Conservation (phyloP, 2,888 invertebrate genomes). For the Vanessa cardui region DNA sequence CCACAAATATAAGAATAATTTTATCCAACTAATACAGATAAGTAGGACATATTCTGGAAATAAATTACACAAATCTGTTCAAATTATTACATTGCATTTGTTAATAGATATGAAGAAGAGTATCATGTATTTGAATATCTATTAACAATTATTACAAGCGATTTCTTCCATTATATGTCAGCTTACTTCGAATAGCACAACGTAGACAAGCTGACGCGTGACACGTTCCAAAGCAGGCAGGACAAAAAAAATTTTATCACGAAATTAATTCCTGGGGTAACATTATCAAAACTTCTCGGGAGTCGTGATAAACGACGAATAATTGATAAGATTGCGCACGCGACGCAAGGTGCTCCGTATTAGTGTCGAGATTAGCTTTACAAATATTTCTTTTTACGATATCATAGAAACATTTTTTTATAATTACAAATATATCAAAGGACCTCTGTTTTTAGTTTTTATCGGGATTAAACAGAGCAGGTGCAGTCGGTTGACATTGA, state of each 20-base stretch:
- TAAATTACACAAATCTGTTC: too few relatives aligned
- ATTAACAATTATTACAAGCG: too few relatives aligned
- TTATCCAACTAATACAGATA: too few relatives aligned
- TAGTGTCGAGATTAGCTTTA: slow-evolving; percentile 57
- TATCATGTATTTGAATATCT: too few relatives aligned
- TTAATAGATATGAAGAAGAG: too few relatives aligned
- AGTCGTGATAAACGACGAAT: background rate
- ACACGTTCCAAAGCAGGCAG: slow-evolving; percentile 19
- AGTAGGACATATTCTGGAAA: too few relatives aligned
- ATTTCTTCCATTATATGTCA: too few relatives aligned
- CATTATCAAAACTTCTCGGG: slow-evolving; percentile 6
- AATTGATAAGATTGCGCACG: slow-evolving; percentile 10
- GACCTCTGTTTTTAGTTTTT: slow-evolving; percentile 1
- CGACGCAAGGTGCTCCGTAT: slow-evolving; percentile 33
- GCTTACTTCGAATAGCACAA: too few relatives aligned
- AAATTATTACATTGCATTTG: too few relatives aligned
- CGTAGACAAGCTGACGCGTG: slow-evolving; percentile 1
- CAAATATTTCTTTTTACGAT: slow-evolving; percentile 59
- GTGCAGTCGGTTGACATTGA: too few relatives aligned
- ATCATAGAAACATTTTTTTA: background rate
- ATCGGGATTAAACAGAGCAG: too few relatives aligned
- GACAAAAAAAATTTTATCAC: slow-evolving; percentile 2
- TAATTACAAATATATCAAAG: background rate
- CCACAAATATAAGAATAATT: too few relatives aligned
- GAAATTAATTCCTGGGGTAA: background rate